Base-by-base conservation (phyloP, 2,113 vertebrate species). In the Nesoenas mayeri region DNA sequence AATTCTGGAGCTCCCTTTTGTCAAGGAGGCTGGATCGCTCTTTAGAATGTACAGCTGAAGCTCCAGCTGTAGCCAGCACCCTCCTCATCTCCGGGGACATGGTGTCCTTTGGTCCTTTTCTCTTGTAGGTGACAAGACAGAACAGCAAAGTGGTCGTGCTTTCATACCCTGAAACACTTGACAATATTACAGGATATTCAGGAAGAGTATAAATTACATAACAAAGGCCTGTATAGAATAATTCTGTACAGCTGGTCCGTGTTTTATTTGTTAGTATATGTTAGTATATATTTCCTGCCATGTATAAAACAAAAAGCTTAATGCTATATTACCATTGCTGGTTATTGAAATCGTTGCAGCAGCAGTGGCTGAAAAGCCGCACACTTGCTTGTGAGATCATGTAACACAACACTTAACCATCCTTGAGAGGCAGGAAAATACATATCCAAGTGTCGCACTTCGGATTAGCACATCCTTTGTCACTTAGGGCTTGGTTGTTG, bases 381-480 rank as follows among this genome's bases (percentile, higher is more conserved):
- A 70, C 5, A 2, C 9, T 47, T 19, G 44, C 44, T 47, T 18
- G 18, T 47, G 36, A 53, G 32, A 19, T 44, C 64, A 21, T 51
- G 44, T 65, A 32, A 24, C 8, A 1, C 36, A 64, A 79, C 44
- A 7, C 13, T 19, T 31, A 29, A 24, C 9, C 5, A 24, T n/a
- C 61, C 42, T 7, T 17, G 7, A 11, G 67, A n/a, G 11, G 29
- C 17, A 6, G 0, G 24, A 15, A 32, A 42, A 12, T 11, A 6
- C 40, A 1, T 11, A 8, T 6, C 44, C 14, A 15, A 10, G 31
- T 14, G 1, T 18, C 29, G 10, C 44, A 3, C 66, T 11, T 47
- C 71, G 79, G 66, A 19, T 19, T 9, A 7, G 81, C n/a, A 9
- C 26, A 3, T 54, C 51, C 57, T 88, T 19, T 34, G 48, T 51